Base-by-base conservation (phyloP, 2,888 invertebrate species). In the Beris chalybata region DNA sequence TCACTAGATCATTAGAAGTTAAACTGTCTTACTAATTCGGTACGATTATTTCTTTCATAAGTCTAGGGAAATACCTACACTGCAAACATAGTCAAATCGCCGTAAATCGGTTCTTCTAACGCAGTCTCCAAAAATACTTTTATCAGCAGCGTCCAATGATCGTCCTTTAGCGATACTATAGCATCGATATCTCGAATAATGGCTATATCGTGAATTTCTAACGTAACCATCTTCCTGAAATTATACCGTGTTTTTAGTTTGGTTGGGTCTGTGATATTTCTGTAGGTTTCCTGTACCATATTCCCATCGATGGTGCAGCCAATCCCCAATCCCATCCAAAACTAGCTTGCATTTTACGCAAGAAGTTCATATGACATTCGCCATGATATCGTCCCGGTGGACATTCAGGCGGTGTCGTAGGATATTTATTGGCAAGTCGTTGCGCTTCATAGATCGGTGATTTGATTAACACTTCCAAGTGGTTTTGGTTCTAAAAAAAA, bases 291-390 rank as follows among this genome's bases (percentile, higher is more conserved):
- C n/a, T 52, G 78, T 84, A 93, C 95, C 97, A 97, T 65, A 99
- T 87, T 64, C 97, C 98, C 71, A 91, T 86, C 1, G 95, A 94
- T 1, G 97, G 94, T 71, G 96, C 93, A 0, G 96, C 92, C 0
- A 97, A 95, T 31, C 97, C 97, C 96, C 97, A 97, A 76, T 96
- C 97, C 93, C 98, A 97, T 45, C 91, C 85, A 77, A 95, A 99
- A 0, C 95, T 94, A 6, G 95, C 91, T 81, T 96, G 95, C 92
- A 93, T 93, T 81, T 95, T 95, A 63, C 95, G 83, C 47, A 97
- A 82, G 79, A 93, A 90, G 81, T 99, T 97, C 4, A 87, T 90
- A 75, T 97, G 93, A 74, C 97, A 97, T 78, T 95, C 95, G 0
- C 97, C 97, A 67, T 92, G 84, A 74, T 93, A 93, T 2, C 82